Evolutionary conservation across 2,888 invertebrate species (phyloP), one percentile per base, ranked within the genome.

Genomic region (Cheilosia variabilis): DNA sequence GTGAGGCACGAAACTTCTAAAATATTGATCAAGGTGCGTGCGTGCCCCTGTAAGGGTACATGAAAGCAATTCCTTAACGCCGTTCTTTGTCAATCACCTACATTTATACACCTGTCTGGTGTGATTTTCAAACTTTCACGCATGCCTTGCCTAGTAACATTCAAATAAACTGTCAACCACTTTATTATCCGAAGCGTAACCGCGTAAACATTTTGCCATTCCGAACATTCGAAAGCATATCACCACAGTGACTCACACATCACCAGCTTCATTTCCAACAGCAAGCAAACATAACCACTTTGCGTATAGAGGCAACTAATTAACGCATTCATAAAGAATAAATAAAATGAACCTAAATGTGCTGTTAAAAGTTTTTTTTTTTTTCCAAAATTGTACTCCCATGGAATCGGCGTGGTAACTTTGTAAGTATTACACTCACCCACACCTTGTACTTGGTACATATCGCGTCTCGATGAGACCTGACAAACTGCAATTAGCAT

Each of bases 401-500:
- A 52, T 52, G 52, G 72, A 79, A 79, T 50, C 50, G 60, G 53
- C 53, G 53, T 73, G 41, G 50, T 72, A 72, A 57, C 71, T 65
- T 62, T 53, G 47, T 27, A 37, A 65, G 57, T 69, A 50, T 22
- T 43, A 73, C 50, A 50, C 65, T 52, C 76, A 58, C 72, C 65
- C 53, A 27, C 66, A 73, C 47, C 37, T 37, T 37, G 13, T 37
- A 31, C 27, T 37, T 43, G 72, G 66, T 63, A 82, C 66, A 58
- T 72, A 72, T 62, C 60, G 72, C 78, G 55, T 83, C 62, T 71
- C 53, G 60, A 69, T 69, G 79, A 69, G 72, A 84, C 73, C 79
- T 84, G 83, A 84, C 79, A 84, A 84, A 79, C 71, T 76, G 76
- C 80, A 86, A 86, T 86, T 86, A 86, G 76, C 80, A 86, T 76